Evolutionary conservation across 2,888 invertebrate species (phyloP).

Genomic region (Tenthredo notha): DNA sequence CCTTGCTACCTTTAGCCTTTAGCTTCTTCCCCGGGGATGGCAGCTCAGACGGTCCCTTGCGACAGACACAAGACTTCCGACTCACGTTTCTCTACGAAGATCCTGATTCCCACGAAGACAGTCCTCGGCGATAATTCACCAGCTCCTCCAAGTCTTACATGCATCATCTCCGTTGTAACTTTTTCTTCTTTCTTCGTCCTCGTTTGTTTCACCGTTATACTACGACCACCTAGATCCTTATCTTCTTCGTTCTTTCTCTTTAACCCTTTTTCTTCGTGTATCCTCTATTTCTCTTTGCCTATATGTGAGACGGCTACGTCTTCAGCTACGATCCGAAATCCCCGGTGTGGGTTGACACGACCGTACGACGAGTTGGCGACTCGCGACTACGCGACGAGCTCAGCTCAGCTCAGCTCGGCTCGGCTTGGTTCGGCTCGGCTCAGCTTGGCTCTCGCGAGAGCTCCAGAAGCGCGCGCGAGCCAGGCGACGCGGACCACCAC

Average conservation of each 20-base stretch:
- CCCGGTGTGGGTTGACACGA: slow-evolving; percentile 59
- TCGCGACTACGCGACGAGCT: slow-evolving; percentile 69
- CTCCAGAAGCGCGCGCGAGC: slow-evolving; percentile 56
- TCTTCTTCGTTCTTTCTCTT: background rate
- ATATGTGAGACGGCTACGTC: slow-evolving; percentile 51
- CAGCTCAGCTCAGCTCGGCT: slow-evolving; percentile 59
- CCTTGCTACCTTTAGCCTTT: background rate
- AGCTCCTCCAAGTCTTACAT: background rate
- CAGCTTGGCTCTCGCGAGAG: slow-evolving; percentile 43
- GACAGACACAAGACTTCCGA: background rate
- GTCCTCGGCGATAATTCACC: background rate
- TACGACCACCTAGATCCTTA: background rate
- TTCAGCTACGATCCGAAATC: slow-evolving; percentile 66
- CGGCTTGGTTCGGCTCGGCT: slow-evolving; percentile 60
- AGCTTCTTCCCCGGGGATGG: slow-evolving; percentile 3
- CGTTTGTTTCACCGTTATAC: background rate
- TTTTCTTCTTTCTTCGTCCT: background rate
- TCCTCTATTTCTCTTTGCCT: background rate
- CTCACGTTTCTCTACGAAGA: slow-evolving; percentile 5
- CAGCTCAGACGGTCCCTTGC: slow-evolving; percentile 23
- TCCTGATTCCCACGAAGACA: slow-evolving; percentile 8
- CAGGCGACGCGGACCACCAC: slow-evolving; percentile 55
- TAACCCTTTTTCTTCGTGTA: background rate
- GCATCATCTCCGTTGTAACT: background rate
- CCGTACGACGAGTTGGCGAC: slow-evolving; percentile 73